A percentile compares a stretch with the other conserved stretches of the same genome.
phyloP scores from a whole-genome alignment of 2,888 invertebrate genomes.

The Callinectes sapidus region DNA sequence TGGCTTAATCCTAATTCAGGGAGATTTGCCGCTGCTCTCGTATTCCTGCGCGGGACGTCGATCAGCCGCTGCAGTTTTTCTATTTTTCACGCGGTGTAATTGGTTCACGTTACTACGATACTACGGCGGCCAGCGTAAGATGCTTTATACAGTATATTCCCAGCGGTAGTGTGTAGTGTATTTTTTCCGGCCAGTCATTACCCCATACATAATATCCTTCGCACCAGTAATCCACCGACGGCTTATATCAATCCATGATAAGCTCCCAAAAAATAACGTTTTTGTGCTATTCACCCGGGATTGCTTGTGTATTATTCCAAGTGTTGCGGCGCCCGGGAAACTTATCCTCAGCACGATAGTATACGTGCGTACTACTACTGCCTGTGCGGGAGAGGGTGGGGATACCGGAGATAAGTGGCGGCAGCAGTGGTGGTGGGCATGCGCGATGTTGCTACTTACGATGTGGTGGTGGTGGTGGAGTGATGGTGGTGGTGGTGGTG shows the following conservation, averaged over 20 bases:
- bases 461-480: not conserved
- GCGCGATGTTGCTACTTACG: not conserved
- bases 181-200: not conserved
- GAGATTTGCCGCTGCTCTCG: not conserved
- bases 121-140: not conserved
- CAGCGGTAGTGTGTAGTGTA: not conserved
- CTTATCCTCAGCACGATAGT: not conserved
- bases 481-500: not conserved
- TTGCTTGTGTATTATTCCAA: constrained; percentile 1
- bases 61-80: not conserved
- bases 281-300: not conserved
- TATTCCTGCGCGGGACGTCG: not conserved
- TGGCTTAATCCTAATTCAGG: constrained; percentile 4
- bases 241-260: constrained; percentile 20
- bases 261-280: not conserved
- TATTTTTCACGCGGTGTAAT: not conserved
- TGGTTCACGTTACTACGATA: not conserved
- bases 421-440: not conserved
- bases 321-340: not conserved
- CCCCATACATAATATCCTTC: not conserved
- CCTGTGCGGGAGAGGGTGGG: not conserved
- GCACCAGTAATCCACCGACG: not conserved
- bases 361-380: not conserved
- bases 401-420: not conserved
- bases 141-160: not conserved